phyloP scores from a whole-genome alignment of 2,888 invertebrate genomes.

The Doris montereyensis region DNA sequence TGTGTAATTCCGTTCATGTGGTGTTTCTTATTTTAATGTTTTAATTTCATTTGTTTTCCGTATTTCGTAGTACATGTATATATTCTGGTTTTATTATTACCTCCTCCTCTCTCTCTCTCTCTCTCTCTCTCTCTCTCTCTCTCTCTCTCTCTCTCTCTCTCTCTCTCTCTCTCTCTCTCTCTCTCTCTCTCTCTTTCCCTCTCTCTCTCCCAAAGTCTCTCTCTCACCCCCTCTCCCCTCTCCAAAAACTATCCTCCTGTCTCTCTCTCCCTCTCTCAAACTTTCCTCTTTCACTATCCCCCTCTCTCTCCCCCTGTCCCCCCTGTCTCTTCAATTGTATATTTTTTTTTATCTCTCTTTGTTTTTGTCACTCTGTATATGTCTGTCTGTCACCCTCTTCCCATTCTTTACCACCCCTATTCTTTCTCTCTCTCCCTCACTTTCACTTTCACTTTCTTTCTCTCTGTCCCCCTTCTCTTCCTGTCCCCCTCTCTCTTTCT shows the following conservation, averaged over 20 bases:
- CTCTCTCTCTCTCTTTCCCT: constrained; percentile 3
- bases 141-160: neutral
- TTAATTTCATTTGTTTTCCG: no score
- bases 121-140: neutral
- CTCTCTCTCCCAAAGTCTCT: constrained; percentile 25
- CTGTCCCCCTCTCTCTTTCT: neutral
- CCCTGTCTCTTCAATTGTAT: constrained; percentile 35
- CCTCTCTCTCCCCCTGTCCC: neutral
- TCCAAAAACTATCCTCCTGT: neutral
- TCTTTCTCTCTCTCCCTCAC: no score
- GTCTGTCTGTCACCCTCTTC: neutral
- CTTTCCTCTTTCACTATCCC: constrained; percentile 24
- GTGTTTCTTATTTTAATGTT: no score
- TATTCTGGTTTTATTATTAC: neutral
- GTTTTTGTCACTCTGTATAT: neutral
- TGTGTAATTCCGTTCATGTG: no score
- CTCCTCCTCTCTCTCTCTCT: neutral
- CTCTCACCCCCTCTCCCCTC: neutral
- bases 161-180: neutral
- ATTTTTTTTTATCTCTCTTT: neutral
- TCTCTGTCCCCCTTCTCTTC: neutral
- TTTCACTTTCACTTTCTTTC: neutral
- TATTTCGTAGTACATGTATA: neutral
- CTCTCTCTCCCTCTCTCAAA: constrained; percentile 28
- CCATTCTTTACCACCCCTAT: no score